Evolutionary conservation across 1,140 invertebrate species (phyloP).

Genomic region (Araneus ventricosus): DNA sequence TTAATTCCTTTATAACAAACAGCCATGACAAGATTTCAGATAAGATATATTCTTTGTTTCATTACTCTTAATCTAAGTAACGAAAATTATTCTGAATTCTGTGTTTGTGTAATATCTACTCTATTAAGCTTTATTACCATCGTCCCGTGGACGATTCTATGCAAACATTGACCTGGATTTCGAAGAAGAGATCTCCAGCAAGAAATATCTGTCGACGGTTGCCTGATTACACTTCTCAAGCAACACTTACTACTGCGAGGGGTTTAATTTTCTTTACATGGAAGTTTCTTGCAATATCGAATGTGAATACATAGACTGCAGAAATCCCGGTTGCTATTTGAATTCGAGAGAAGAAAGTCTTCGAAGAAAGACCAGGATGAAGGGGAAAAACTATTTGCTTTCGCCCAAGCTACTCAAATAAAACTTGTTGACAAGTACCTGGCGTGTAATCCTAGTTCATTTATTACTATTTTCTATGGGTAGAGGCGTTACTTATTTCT

Average conservation of each 20-base stretch:
- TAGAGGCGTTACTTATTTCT: slow-evolving; percentile 47
- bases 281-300: slow-evolving; percentile 64
- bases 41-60: neutral
- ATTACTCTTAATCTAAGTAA: neutral
- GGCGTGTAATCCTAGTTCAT: slow-evolving; percentile 64
- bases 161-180: neutral
- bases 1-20: neutral
- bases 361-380: slow-evolving; percentile 42
- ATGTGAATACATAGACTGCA: slow-evolving; percentile 45
- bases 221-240: slow-evolving; percentile 20
- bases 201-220: neutral
- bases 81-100: neutral
- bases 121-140: neutral
- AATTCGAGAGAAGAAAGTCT: slow-evolving; percentile 62
- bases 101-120: neutral
- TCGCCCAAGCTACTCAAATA: slow-evolving; percentile 67
- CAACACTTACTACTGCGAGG: neutral
- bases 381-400: slow-evolving; percentile 65
- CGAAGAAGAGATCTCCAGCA: neutral
- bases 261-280: slow-evolving; percentile 61
- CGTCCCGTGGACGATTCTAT: neutral
- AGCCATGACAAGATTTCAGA: neutral
- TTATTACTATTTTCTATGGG: slow-evolving; percentile 64
- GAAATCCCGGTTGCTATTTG: slow-evolving; percentile 58
- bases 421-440: slow-evolving; percentile 72